Evolutionary conservation across 2,888 invertebrate genomes (phyloP), one percentile per base, ranked within the genome.

Genomic region (Sarcophaga caerulescens): DNA sequence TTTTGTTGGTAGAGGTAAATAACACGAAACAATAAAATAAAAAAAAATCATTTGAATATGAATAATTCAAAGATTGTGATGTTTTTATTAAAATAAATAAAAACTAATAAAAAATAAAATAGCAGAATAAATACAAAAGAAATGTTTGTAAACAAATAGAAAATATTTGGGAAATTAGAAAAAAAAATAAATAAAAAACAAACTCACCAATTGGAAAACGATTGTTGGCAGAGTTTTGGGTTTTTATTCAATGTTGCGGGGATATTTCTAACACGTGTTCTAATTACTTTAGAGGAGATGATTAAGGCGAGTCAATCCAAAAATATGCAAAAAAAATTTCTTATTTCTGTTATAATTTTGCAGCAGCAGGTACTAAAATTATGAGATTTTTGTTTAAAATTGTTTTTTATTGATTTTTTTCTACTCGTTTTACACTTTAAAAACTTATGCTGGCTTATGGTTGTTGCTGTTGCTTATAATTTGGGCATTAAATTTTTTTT

Each of bases 1-100:
- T 44, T n/a, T n/a, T 76, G 25, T 70, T 83, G 25, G 69, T 63
- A 79, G 69, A 88, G 77, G 86, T 86, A 86, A 84, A 86, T 75
- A 81, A 81, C 83, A 84, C 65, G 69, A 77, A 23, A 57, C 57
- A 21, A 25, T 63, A 12, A 63, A 60, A 62, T 21, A 77, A 89
- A 89, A 84, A 90, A 87, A 87, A 60, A 63, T 25, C 35, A 25
- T 45, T 19, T 23, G 60, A 21, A 57, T 70, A 57, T 82, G 82
- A 80, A 88, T 85, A 35, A 87, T 84, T 85, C 84, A 77, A 79
- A 62, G 17, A 52, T 6, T 52, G 52, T 52, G 52, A 5, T 52
- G 23, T 35, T 47, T 47, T 75, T 73, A 35, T 70, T 70, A 59
- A 76, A 80, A 76, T 82, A 87, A 84, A 86, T 86, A 87, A 74